Percentiles rank a stretch among this genome's conserved stretches.
phyloP scores from a whole-genome alignment of 2,888 invertebrate genomes.

The Cheilosia scutellata region DNA sequence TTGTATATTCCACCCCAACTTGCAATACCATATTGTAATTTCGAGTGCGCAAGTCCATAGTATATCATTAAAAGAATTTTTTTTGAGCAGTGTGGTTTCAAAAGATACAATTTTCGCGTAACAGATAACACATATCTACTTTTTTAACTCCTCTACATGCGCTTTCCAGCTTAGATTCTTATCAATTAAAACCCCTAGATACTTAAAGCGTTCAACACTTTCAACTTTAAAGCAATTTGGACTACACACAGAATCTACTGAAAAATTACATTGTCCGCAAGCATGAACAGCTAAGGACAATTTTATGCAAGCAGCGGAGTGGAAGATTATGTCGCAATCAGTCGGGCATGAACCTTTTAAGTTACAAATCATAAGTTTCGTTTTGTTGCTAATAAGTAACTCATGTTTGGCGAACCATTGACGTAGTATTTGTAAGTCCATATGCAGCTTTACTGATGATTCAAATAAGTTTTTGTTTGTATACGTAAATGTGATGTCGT shows the following conservation, averaged over 20 bases:
- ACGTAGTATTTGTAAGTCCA: slow-evolving; percentile 2
- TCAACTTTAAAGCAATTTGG: slow-evolving; percentile 26
- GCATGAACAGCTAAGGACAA: slow-evolving; percentile 11
- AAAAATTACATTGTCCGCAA: not conserved
- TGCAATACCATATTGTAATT: not conserved
- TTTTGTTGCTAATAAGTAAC: slow-evolving; percentile 11
- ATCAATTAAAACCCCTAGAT: slow-evolving; percentile 20
- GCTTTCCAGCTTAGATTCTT: slow-evolving; percentile 13
- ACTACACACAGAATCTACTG: not conserved
- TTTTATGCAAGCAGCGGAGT: not conserved
- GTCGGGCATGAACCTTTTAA: not conserved
- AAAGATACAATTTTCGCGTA: not conserved
- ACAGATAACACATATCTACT: slow-evolving; percentile 18
- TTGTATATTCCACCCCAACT: slow-evolving; percentile 7
- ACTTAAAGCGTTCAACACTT: slow-evolving; percentile 3
- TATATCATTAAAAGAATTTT: slow-evolving; percentile 10
- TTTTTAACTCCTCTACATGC: slow-evolving; percentile 7
- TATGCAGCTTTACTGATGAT: slow-evolving; percentile 7
- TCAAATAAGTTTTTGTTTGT: not conserved
- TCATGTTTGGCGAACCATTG: slow-evolving; percentile 2
- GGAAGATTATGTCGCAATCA: not conserved
- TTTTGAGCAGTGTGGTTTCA: not conserved
- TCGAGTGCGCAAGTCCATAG: slow-evolving; percentile 6
- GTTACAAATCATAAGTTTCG: slow-evolving; percentile 7
- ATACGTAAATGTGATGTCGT: slow-evolving; percentile 9